Percentiles rank a stretch among this genome's conserved stretches.
phyloP scores from a whole-genome alignment of 2,113 vertebrate species.

The Labrus mixtus region DNA sequence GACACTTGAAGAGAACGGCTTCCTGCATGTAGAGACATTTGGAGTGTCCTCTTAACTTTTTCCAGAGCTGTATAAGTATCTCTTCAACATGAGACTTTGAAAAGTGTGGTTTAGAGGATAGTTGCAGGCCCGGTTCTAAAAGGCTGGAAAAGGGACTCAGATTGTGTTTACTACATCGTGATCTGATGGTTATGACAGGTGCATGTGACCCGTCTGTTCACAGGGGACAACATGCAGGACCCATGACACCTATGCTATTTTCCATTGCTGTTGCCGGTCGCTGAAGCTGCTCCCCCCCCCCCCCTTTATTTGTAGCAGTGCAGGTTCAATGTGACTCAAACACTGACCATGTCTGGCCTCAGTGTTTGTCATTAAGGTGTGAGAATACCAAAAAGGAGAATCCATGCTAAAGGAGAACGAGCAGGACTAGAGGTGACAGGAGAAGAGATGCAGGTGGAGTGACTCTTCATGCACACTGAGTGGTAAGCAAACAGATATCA shows the following conservation, averaged over 20 bases:
- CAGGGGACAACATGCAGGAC: too few species aligned
- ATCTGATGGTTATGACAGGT: too few species aligned
- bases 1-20: too few species aligned
- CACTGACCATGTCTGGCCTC: background rate
- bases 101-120: background rate
- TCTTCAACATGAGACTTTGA: slow-evolving; percentile 42
- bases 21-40: too few species aligned
- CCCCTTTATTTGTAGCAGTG: too few species aligned
- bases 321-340: slow-evolving; percentile 7
- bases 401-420: slow-evolving; percentile 42
- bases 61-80: too few species aligned
- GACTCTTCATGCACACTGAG: slow-evolving; percentile 34
- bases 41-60: too few species aligned
- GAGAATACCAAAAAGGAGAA: slow-evolving; percentile 25
- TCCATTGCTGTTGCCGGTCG: too few species aligned
- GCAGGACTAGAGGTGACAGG: slow-evolving; percentile 6
- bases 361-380: slow-evolving; percentile 31
- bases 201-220: too few species aligned
- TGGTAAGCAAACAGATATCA: slow-evolving; percentile 2
- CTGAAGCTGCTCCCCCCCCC: too few species aligned
- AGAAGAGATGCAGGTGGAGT: slow-evolving; percentile 30
- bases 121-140: background rate
- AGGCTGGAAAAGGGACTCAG: too few species aligned
- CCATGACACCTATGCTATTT: too few species aligned
- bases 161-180: background rate